Evolutionary conservation across 2,888 invertebrate genomes (phyloP).

Genomic region (Eupithecia insigniata): DNA sequence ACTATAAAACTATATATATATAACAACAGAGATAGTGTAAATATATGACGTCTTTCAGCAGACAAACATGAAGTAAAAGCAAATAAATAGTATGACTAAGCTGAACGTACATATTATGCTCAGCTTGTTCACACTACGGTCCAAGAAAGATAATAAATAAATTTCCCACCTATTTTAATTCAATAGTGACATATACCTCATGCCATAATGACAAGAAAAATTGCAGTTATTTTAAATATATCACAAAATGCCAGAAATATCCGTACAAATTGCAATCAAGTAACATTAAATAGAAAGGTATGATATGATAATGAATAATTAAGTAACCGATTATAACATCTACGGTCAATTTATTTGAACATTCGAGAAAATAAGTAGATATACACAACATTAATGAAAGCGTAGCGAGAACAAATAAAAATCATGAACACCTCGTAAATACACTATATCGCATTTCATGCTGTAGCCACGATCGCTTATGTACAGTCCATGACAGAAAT

Average conservation of each 20-base stretch:
- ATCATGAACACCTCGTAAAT: slow-evolving; percentile 11
- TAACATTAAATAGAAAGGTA: not conserved
- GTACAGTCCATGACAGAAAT: slow-evolving; percentile 10
- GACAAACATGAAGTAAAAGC: not conserved
- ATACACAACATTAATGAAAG: slow-evolving; percentile 12
- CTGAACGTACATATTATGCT: not conserved
- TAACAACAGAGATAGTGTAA: not conserved
- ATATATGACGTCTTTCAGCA: not conserved
- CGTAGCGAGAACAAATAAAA: slow-evolving; percentile 9
- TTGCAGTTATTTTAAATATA: not conserved
- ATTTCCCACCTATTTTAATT: not conserved
- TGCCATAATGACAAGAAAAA: not conserved
- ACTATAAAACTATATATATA: too few species aligned
- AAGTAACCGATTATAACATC: not conserved
- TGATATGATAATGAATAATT: not conserved
- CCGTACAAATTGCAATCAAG: not conserved
- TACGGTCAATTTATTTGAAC: not conserved
- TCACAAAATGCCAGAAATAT: not conserved
- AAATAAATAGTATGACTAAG: not conserved
- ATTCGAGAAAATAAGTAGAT: not conserved
- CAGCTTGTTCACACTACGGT: not conserved
- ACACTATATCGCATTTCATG: slow-evolving; percentile 13
- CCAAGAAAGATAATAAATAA: not conserved
- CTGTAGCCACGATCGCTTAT: slow-evolving; percentile 2
- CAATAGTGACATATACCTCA: not conserved